Evolutionary conservation across 2,113 vertebrate species (phyloP).

Genomic region (Tauraco erythrolophus): DNA sequence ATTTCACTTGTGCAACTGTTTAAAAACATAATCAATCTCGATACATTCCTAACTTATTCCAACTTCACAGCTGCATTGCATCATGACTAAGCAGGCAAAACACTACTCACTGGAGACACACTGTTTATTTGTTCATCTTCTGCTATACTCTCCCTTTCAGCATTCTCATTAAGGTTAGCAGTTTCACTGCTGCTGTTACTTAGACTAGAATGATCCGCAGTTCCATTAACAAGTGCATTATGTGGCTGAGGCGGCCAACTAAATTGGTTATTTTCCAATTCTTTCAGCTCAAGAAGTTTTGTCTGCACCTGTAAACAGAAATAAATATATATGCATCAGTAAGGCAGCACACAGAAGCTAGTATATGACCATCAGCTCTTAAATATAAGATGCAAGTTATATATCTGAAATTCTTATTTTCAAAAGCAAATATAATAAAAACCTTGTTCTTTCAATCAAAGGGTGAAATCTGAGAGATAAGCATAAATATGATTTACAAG

Average conservation of each 20-base stretch:
- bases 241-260: conserved; percentile 86
- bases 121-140: conserved; percentile 72
- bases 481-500: background rate
- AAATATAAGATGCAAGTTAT: background rate
- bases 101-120: conserved; percentile 77
- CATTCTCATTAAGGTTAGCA: conserved; percentile 80
- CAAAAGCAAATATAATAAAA: background rate
- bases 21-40: conserved; percentile 11
- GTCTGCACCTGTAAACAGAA: conserved; percentile 84
- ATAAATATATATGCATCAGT: background rate
- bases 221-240: conserved; percentile 83
- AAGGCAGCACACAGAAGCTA: background rate
- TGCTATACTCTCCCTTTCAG: conserved; percentile 70
- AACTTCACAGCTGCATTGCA: conserved; percentile 18
- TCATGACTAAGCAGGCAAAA: background rate
- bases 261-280: conserved; percentile 84
- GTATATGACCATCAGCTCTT: background rate
- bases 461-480: background rate
- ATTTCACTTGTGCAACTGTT: background rate
- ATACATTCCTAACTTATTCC: background rate
- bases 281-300: conserved; percentile 87
- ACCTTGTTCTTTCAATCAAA: background rate
- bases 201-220: conserved; percentile 81
- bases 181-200: conserved; percentile 85
- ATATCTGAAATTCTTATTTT: background rate